Percentiles rank a stretch among this genome's conserved stretches.
These are phyloP conservation scores for Diachrysia chrysitis DNA, from an alignment of 2,888 invertebrate genomes.

Conservation along the genomic window DNA sequence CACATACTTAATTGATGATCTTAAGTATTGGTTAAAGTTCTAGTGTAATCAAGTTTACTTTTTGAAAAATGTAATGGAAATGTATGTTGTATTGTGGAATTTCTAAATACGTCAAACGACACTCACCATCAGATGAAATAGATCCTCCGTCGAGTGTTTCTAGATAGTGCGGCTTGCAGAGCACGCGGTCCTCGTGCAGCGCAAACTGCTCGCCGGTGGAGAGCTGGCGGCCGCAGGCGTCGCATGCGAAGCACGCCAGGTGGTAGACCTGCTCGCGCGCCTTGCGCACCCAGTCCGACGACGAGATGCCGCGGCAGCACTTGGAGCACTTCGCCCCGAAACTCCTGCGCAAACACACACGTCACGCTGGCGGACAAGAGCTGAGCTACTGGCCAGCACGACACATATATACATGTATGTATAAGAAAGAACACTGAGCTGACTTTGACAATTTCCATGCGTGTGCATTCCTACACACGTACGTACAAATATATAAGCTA, in stretches of 20 bases:
- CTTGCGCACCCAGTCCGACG: constrained; percentile 99
- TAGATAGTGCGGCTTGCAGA: constrained; percentile 99
- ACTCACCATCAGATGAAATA: constrained; percentile 95
- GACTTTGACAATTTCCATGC: constrained; percentile 14
- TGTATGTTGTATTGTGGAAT: too few relatives aligned
- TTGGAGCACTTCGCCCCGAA: constrained; percentile 99
- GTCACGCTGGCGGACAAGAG: constrained; percentile 45
- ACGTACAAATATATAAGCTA: neutral
- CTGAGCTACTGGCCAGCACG: constrained; percentile 19
- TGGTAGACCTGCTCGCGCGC: constrained; percentile 98
- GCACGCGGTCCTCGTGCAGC: constrained; percentile 96
- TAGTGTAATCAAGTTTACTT: neutral
- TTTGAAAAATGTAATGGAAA: neutral
- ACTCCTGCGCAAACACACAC: constrained; percentile 90
- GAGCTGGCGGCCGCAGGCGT: constrained; percentile 97
- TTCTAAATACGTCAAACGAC: neutral
- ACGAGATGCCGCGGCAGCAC: constrained; percentile 97
- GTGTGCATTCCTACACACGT: constrained; percentile 11
- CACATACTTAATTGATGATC: constrained; percentile 15
- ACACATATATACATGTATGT: constrained; percentile 9
- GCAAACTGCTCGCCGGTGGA: constrained; percentile 99
- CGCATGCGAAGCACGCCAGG: constrained; percentile 99
- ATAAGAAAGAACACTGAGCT: neutral
- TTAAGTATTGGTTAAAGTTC: neutral
- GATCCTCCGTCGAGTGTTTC: constrained; percentile 98